These are phyloP conservation scores for Triops cancriformis DNA, from an alignment of 1,140 invertebrate genomes.

Conservation along the genomic window DNA sequence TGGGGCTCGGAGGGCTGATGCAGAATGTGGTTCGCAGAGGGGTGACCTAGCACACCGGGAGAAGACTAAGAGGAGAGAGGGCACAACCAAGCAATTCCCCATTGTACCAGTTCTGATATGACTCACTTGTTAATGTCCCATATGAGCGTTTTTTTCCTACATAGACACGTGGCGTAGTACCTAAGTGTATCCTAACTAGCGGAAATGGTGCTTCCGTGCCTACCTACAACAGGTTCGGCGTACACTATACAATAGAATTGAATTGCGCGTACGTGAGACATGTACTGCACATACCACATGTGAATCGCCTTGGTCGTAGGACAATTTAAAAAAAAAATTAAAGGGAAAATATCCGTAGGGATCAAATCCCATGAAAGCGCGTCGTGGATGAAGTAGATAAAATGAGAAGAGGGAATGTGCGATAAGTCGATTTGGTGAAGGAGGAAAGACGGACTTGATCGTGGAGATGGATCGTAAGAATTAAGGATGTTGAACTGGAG, in stretches of 20 bases:
- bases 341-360: too few species aligned
- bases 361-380: too few species aligned
- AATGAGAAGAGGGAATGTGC: background rate
- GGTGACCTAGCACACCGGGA: background rate
- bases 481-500: background rate
- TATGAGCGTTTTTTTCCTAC: background rate
- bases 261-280: too few species aligned
- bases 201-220: background rate
- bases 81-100: background rate
- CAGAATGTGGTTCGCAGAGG: background rate
- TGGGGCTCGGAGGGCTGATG: background rate
- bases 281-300: too few species aligned
- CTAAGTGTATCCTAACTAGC: background rate
- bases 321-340: too few species aligned
- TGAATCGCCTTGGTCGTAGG: too few species aligned
- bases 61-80: background rate
- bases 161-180: background rate
- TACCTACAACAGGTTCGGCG: background rate
- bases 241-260: too few species aligned
- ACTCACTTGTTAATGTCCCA: constrained; percentile 1
- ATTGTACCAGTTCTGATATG: background rate
- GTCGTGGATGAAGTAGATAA: too few species aligned
- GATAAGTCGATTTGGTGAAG: background rate
- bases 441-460: background rate
- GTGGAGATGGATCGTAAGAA: background rate